Conservation (phyloP, 2,797 vertebrate genomes). For the Argentina silus region DNA sequence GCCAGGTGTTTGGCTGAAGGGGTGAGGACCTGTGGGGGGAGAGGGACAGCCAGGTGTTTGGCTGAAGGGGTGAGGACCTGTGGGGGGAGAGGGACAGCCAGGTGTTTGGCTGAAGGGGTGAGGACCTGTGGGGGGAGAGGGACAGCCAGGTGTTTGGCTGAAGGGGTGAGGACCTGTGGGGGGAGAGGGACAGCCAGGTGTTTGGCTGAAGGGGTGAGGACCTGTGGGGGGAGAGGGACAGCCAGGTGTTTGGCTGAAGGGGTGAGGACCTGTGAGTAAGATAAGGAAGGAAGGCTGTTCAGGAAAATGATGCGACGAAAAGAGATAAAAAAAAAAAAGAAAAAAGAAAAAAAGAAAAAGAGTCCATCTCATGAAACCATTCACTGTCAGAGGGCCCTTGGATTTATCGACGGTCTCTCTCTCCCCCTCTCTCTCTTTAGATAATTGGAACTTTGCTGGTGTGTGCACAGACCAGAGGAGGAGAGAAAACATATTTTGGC, state of each 20-base stretch:
- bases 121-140: too few species aligned
- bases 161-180: too few species aligned
- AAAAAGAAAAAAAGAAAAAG: slow-evolving; percentile 27
- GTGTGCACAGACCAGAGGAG: slow-evolving; percentile 58
- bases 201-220: too few species aligned
- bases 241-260: too few species aligned
- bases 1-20: slow-evolving; percentile 31
- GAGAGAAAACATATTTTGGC: slow-evolving; percentile 71
- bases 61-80: slow-evolving; percentile 1
- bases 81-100: too few species aligned
- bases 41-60: not conserved
- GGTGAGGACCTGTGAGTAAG: slow-evolving; percentile 15
- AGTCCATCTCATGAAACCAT: slow-evolving; percentile 51
- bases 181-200: too few species aligned
- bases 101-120: too few species aligned
- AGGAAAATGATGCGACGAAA: slow-evolving; percentile 41
- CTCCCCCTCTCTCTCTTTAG: slow-evolving; percentile 60
- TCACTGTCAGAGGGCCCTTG: slow-evolving; percentile 61
- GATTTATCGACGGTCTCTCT: slow-evolving; percentile 69
- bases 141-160: too few species aligned
- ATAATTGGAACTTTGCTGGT: slow-evolving; percentile 72
- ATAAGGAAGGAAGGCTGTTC: slow-evolving; percentile 18
- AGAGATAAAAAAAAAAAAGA: slow-evolving; percentile 25
- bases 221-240: too few species aligned
- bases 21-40: too few species aligned